Base-by-base conservation (phyloP, 2,113 vertebrate species). In the Setophaga coronata region DNA sequence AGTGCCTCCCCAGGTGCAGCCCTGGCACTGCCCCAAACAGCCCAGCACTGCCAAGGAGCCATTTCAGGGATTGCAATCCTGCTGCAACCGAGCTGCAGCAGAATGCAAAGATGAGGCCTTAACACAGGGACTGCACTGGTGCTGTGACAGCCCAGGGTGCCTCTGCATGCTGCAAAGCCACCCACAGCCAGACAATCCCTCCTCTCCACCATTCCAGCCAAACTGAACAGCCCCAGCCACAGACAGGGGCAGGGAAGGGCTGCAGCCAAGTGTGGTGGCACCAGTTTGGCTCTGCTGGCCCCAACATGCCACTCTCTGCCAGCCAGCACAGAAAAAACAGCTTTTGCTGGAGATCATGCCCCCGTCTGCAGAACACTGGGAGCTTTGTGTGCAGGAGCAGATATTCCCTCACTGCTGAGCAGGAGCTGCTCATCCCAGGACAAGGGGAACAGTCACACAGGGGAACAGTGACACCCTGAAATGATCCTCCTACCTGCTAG, bases 91-190 rank as follows among this genome's bases (percentile, higher is more conserved):
- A 50, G 61, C 60, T 21, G 42, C 85, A 34, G 42, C 79, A 48
- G 66, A 40, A 4, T 0, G 18, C 10, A 3, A 16, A 14, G 42
- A 5, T 5, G 82, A n/a, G 69, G 57, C 56, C 25, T 78, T 3
- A 25, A 34, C 2, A 0, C 4, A 4, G 0, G 14, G 31, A 24
- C 57, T 1, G 11, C 47, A n/a, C 0, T 9, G n/a, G 34, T 0
- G 28, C 8, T 5, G n/a, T 5, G 4, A 19, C 21, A 14, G 1
- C 45, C 40, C 78, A 2, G 78, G 56, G 16, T 12, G 60, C 42
- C 80, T 8, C 61, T 23, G 42, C 50, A 10, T 23, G 0, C 23
- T 1, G 3, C 77, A 48, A 26, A 64, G 34, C 14, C 74, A 21
- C 0, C 34, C 1, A 2, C 16, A 2, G n/a, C 38, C 3, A 1